These are phyloP conservation scores for Xanthia togata DNA, from an alignment of 2,888 invertebrate genomes.

Conservation along the genomic window DNA sequence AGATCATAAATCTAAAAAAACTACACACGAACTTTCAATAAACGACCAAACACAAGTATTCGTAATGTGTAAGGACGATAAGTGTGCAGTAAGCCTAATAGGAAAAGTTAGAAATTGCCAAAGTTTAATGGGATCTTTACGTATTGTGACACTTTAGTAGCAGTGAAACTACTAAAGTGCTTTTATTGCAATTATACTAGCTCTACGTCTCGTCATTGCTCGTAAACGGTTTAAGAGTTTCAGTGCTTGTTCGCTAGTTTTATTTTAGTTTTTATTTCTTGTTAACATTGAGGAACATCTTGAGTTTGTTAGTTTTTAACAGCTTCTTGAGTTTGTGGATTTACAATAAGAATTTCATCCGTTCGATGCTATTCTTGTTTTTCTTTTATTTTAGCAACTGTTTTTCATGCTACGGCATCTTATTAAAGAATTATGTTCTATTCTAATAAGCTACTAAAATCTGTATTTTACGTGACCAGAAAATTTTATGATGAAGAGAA, in stretches of 20 bases:
- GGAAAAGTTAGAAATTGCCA: conserved; percentile 87
- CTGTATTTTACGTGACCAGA: neutral
- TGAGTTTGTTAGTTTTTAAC: conserved; percentile 38
- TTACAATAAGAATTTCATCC: conserved; percentile 8
- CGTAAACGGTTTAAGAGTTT: conserved; percentile 64
- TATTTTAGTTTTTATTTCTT: conserved; percentile 54
- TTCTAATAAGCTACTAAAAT: neutral
- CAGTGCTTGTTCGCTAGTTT: conserved; percentile 56
- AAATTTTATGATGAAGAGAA: neutral
- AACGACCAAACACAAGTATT: conserved; percentile 63
- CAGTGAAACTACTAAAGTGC: conserved; percentile 79
- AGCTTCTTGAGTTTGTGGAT: conserved; percentile 20
- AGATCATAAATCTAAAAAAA: conserved; percentile 62
- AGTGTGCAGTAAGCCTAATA: conserved; percentile 83
- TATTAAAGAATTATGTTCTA: neutral
- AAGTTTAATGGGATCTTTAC: conserved; percentile 88
- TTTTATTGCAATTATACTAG: conserved; percentile 79
- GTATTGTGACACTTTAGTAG: conserved; percentile 86
- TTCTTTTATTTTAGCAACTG: neutral
- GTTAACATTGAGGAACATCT: conserved; percentile 38
- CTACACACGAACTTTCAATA: conserved; percentile 63
- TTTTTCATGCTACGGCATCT: neutral
- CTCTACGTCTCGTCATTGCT: conserved; percentile 67
- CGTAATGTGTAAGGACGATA: conserved; percentile 71
- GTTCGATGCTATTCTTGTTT: neutral